These are phyloP conservation scores for Acanthisitta chloris DNA, from an alignment of 2,113 vertebrate genomes.

Conservation along the genomic window DNA sequence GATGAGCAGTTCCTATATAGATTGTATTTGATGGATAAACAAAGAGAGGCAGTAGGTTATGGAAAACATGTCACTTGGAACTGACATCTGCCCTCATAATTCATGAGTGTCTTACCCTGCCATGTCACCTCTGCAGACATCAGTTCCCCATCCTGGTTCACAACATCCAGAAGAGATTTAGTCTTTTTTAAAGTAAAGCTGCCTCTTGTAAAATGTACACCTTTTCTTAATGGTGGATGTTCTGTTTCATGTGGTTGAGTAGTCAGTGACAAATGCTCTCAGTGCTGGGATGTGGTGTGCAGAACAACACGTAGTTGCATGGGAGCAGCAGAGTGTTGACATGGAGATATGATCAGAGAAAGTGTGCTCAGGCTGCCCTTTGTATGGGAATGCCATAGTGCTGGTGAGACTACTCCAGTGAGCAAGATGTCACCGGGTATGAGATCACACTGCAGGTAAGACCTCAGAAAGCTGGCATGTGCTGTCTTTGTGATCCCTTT, in stretches of 20 bases:
- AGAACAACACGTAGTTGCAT: fast-evolving
- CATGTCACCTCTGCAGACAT: conserved; percentile 62
- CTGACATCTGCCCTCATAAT: conserved; percentile 72
- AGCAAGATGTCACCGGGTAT: fast-evolving
- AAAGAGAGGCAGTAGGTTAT: conserved; percentile 65
- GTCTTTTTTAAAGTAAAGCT: neutral
- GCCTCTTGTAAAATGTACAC: neutral
- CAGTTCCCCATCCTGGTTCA: conserved; percentile 34
- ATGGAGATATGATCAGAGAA: neutral
- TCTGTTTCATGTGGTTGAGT: neutral
- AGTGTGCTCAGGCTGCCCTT: neutral
- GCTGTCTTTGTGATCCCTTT: neutral
- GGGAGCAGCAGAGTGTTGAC: neutral
- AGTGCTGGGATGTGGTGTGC: neutral
- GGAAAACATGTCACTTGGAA: conserved; percentile 69
- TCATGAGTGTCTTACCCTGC: conserved; percentile 50
- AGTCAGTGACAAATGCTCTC: neutral
- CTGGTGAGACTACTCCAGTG: fast-evolving
- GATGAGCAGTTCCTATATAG: conserved; percentile 70
- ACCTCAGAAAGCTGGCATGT: fast-evolving
- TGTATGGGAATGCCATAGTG: too few species aligned
- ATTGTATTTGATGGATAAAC: conserved; percentile 73
- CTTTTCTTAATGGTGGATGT: neutral
- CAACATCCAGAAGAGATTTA: neutral
- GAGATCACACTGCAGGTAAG: neutral